These are phyloP conservation scores for Gallinago paraguaiae DNA, from an alignment of 2,113 vertebrate genomes.

Conservation along the genomic window DNA sequence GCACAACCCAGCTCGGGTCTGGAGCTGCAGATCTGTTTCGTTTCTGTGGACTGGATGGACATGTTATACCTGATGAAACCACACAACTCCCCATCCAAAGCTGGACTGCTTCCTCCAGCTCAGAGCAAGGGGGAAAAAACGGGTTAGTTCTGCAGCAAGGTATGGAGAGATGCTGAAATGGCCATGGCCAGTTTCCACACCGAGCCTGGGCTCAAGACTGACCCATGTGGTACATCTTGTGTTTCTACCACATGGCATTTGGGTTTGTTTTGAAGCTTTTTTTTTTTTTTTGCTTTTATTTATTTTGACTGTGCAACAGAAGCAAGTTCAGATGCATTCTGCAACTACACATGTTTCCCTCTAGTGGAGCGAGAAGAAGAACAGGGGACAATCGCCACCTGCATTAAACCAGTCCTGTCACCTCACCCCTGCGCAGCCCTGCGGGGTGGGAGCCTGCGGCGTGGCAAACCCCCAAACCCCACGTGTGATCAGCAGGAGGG, in stretches of 20 bases:
- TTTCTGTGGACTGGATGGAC: fast-evolving
- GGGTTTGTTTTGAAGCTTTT: background rate
- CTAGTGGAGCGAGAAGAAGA: background rate
- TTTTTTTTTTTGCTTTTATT: background rate
- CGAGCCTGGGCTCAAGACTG: background rate
- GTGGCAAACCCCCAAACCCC: background rate
- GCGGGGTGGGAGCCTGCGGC: background rate
- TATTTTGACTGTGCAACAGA: background rate
- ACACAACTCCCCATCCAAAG: background rate
- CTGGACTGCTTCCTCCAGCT: background rate
- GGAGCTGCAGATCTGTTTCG: background rate
- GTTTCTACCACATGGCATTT: fast-evolving
- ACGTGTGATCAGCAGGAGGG: fast-evolving
- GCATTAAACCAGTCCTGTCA: background rate
- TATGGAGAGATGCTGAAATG: background rate
- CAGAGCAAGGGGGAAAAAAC: fast-evolving
- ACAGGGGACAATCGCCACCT: background rate
- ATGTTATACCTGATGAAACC: background rate
- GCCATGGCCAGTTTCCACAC: background rate
- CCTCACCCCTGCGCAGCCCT: fast-evolving
- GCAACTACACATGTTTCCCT: background rate
- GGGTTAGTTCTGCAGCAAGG: fast-evolving
- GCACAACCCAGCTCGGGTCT: fast-evolving
- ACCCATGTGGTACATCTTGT: background rate
- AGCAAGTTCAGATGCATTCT: background rate